Evolutionary conservation across 2,113 vertebrate species (phyloP).

Genomic region (Cisticola juncidis): DNA sequence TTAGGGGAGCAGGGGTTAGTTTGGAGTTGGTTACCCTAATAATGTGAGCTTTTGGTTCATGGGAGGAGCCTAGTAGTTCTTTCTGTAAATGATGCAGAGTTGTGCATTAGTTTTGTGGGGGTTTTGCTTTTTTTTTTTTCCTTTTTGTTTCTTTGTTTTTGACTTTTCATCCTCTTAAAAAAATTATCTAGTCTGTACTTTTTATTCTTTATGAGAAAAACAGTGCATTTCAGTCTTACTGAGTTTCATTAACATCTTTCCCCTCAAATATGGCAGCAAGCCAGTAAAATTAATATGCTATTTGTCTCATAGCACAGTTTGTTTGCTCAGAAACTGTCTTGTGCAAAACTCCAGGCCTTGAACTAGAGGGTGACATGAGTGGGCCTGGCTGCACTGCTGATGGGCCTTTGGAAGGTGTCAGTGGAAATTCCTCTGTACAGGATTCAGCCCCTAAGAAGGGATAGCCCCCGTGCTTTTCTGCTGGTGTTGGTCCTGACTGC

Average conservation of each 20-base stretch:
- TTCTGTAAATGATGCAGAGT: background rate
- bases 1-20: background rate
- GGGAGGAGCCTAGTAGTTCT: background rate
- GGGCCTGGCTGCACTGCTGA: background rate
- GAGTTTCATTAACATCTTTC: background rate
- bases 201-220: background rate
- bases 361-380: background rate
- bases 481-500: background rate
- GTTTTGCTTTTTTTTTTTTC: background rate
- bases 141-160: background rate
- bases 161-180: background rate
- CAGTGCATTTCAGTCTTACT: background rate
- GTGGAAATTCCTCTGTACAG: background rate
- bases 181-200: background rate
- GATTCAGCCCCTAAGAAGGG: background rate
- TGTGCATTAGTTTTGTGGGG: background rate
- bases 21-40: background rate
- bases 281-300: background rate
- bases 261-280: background rate
- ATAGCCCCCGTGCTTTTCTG: background rate
- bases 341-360: background rate
- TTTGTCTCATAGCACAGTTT: background rate
- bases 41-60: background rate
- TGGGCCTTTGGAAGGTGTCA: background rate
- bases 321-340: background rate